Conservation (phyloP, 2,888 invertebrate genomes). For the Agrotis ipsilon region DNA sequence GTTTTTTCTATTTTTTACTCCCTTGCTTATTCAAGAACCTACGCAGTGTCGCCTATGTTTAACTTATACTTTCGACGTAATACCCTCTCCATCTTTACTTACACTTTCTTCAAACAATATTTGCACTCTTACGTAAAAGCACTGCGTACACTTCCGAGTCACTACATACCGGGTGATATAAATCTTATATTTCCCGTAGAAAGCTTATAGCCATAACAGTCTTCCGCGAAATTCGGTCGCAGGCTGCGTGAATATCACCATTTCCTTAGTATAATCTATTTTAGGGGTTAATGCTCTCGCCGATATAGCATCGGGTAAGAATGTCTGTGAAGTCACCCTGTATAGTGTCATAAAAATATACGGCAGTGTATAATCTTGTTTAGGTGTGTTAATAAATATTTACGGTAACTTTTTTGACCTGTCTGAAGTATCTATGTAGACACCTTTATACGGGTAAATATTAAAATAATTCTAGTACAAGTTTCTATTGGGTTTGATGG, state of each 20-base stretch:
- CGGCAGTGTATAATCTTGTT: constrained; percentile 30
- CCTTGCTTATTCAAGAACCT: neutral
- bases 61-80: neutral
- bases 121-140: constrained; percentile 36
- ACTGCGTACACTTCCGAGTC: constrained; percentile 42
- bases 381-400: constrained; percentile 27
- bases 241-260: constrained; percentile 66
- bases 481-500: too few species aligned
- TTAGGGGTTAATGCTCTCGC: constrained; percentile 71
- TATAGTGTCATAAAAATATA: constrained; percentile 60
- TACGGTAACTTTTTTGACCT: constrained; percentile 35
- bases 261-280: constrained; percentile 73
- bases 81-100: constrained; percentile 6
- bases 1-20: constrained; percentile 4
- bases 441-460: too few species aligned
- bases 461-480: too few species aligned
- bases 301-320: constrained; percentile 66
- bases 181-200: constrained; percentile 68
- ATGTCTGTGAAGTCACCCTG: constrained; percentile 55
- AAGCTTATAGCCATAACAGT: constrained; percentile 66
- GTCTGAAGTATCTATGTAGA: neutral
- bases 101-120: constrained; percentile 30
- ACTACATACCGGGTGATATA: constrained; percentile 53
- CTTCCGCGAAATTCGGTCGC: constrained; percentile 68
- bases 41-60: neutral